Conservation (phyloP, 2,113 vertebrate species). For the Atherinomorus stipes region DNA sequence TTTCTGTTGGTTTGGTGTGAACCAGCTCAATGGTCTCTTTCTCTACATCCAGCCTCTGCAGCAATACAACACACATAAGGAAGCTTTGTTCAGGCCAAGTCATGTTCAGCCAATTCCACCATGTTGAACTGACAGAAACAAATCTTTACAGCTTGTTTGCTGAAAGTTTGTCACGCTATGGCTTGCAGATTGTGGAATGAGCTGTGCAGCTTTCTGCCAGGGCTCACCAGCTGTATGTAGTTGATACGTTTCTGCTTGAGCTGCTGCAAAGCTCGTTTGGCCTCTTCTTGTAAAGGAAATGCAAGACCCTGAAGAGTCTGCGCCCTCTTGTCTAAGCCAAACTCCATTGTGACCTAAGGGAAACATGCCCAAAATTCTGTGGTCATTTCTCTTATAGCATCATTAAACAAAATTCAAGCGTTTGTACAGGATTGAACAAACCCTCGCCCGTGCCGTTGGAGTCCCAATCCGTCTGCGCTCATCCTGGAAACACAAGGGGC, state of each 20-base stretch:
- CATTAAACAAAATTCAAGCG: neutral
- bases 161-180: neutral
- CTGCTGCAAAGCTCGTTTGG: conserved; percentile 90
- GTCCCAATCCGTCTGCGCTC: conserved; percentile 78
- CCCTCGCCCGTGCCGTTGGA: conserved; percentile 79
- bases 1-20: conserved; percentile 92
- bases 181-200: neutral
- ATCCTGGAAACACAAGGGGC: conserved; percentile 68
- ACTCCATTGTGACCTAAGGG: conserved; percentile 93
- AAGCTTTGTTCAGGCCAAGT: conserved; percentile 29
- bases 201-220: neutral
- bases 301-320: conserved; percentile 94
- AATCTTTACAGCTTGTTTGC: neutral
- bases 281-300: conserved; percentile 93
- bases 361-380: neutral
- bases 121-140: conserved; percentile 1
- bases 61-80: conserved; percentile 37
- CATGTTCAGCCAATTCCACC: neutral
- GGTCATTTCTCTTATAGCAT: neutral
- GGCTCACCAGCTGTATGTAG: conserved; percentile 96
- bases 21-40: conserved; percentile 95
- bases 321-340: conserved; percentile 94
- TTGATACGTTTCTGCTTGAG: conserved; percentile 92
- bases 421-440: conserved; percentile 33
- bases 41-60: conserved; percentile 92